Evolutionary conservation across 2,888 invertebrate genomes (phyloP).

Genomic region (Uloborus plumipes): DNA sequence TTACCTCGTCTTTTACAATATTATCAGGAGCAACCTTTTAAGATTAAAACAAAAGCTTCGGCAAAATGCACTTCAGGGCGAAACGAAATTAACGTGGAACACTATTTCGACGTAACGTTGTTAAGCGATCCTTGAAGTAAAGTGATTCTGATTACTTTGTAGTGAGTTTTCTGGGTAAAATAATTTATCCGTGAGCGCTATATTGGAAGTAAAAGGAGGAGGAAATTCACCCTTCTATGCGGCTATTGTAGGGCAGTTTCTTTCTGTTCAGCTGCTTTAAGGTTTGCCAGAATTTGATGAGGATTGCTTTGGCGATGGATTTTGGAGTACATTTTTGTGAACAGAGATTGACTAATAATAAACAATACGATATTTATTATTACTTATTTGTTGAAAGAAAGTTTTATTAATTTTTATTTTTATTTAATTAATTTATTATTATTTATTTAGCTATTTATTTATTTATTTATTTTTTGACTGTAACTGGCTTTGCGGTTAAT

Average conservation of each 20-base stretch:
- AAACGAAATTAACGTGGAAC: constrained; percentile 54
- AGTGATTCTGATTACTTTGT: constrained; percentile 64
- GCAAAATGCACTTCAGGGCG: constrained; percentile 27
- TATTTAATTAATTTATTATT: no score
- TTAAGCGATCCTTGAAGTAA: constrained; percentile 64
- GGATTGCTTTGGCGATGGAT: constrained; percentile 1
- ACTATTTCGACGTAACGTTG: constrained; percentile 46
- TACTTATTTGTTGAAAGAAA: no score
- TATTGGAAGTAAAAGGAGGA: not conserved
- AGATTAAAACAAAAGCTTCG: constrained; percentile 2
- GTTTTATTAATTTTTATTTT: no score
- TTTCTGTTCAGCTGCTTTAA: not conserved
- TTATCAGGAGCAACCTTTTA: constrained; percentile 6
- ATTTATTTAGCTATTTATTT: no score
- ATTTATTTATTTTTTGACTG: no score
- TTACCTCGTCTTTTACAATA: constrained; percentile 3
- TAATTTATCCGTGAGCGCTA: constrained; percentile 58
- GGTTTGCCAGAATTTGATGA: no score
- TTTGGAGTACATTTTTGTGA: no score
- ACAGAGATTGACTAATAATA: no score
- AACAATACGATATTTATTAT: no score
- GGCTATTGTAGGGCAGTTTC: constrained; percentile 4
- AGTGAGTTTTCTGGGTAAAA: constrained; percentile 62
- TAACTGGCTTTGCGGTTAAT: no score
- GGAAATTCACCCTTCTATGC: constrained; percentile 24